A percentile compares a stretch with the other conserved stretches of the same genome.
phyloP scores from a whole-genome alignment of 2,888 invertebrate species.

The Chirona hameri region DNA sequence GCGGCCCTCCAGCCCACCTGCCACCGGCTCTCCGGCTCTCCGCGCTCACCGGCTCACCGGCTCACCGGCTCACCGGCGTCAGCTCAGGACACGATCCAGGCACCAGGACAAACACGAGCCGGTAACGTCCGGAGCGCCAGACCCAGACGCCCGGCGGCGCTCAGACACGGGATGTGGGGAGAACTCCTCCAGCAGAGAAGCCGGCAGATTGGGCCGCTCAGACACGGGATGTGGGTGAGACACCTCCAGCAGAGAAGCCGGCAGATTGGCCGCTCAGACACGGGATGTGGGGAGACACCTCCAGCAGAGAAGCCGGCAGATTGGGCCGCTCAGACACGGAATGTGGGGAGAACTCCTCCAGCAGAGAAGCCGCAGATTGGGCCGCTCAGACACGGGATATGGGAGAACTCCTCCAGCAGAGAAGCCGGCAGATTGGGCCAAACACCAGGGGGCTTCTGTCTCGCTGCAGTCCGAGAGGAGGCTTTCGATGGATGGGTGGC shows the following conservation, averaged over 20 bases:
- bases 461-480: no score
- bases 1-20: neutral
- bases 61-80: neutral
- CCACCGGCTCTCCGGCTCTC: neutral
- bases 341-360: neutral
- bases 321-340: neutral
- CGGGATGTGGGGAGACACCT: neutral
- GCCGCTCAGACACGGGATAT: no score
- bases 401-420: no score
- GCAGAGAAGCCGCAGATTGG: no score
- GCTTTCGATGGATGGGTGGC: no score
- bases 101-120: neutral
- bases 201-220: no score
- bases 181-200: neutral
- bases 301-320: no score
- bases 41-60: neutral
- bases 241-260: no score
- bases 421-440: no score
- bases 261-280: no score
- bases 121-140: neutral
- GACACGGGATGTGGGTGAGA: no score
- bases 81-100: neutral
- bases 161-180: neutral
- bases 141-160: neutral
- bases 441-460: no score